Percentiles rank a stretch among this genome's conserved stretches.
phyloP scores from a whole-genome alignment of 2,888 invertebrate genomes.

The Dynastes grantii region DNA sequence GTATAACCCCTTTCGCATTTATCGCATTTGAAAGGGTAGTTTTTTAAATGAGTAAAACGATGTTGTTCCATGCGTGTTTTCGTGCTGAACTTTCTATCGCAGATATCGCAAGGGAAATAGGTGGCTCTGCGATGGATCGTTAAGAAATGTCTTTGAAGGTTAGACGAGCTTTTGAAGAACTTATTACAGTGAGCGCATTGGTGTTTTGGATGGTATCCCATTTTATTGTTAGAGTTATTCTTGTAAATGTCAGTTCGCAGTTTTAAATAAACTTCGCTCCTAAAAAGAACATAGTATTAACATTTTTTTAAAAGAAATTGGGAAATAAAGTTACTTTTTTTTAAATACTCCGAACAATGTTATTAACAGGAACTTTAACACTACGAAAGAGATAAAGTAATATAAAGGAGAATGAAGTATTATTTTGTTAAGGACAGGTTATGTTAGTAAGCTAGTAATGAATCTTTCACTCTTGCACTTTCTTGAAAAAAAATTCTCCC shows the following conservation, averaged over 20 bases:
- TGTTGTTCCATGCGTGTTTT: slow-evolving; percentile 72
- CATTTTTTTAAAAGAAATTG: neutral
- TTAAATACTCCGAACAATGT: no score
- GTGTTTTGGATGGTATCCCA: neutral
- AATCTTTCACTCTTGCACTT: no score
- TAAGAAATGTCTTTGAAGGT: slow-evolving; percentile 32
- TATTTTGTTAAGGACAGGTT: no score
- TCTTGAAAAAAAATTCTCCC: no score
- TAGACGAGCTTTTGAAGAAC: slow-evolving; percentile 26
- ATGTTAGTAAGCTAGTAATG: no score
- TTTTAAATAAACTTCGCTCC: neutral
- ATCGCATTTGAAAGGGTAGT: slow-evolving; percentile 57
- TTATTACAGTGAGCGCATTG: slow-evolving; percentile 43
- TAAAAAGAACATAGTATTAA: neutral
- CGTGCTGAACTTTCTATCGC: slow-evolving; percentile 71
- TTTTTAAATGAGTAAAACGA: slow-evolving; percentile 58
- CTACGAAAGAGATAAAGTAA: no score
- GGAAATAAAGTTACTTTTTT: neutral
- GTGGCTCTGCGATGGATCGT: neutral
- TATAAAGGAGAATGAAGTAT: no score
- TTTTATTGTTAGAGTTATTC: no score
- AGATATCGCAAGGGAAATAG: slow-evolving; percentile 15
- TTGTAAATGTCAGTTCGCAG: no score
- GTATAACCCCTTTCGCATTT: slow-evolving; percentile 65
- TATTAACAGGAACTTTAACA: no score